Percentiles rank a stretch among this genome's conserved stretches.
phyloP scores from a whole-genome alignment of 2,888 invertebrate species.

The Ferrisia virgata region DNA sequence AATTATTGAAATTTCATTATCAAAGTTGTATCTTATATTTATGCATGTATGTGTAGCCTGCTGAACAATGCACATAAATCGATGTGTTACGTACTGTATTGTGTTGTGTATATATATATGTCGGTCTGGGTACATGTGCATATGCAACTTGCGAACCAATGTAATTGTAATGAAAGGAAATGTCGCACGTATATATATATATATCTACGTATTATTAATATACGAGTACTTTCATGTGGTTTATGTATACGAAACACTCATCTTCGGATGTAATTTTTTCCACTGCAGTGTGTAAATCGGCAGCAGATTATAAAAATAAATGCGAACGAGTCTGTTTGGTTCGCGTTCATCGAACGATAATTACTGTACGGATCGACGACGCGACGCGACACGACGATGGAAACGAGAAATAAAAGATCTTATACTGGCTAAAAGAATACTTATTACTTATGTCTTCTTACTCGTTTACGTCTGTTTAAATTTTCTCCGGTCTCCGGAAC shows the following conservation, averaged over 20 bases:
- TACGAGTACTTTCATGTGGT: neutral
- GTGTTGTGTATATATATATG: too few species aligned
- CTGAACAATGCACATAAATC: too few species aligned
- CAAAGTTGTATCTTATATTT: too few species aligned
- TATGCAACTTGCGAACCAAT: neutral
- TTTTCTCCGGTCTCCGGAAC: neutral
- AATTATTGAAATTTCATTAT: too few species aligned
- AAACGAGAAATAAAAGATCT: neutral
- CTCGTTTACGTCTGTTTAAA: neutral
- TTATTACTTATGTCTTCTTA: too few species aligned
- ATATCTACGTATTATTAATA: too few species aligned
- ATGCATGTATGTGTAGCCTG: too few species aligned
- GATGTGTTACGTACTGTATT: too few species aligned
- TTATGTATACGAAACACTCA: neutral
- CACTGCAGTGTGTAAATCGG: neutral
- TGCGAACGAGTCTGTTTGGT: neutral
- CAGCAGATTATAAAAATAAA: neutral
- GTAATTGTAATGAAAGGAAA: neutral
- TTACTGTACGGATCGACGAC: too few species aligned
- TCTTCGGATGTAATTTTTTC: neutral
- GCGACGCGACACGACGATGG: too few species aligned
- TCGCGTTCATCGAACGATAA: neutral
- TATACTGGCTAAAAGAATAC: neutral
- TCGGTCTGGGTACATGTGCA: too few species aligned
- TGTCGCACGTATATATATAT: too few species aligned